A percentile compares a stretch with the other conserved stretches of the same genome.
phyloP scores from a whole-genome alignment of 2,797 vertebrate genomes.

The Coregonus ussuriensis region DNA sequence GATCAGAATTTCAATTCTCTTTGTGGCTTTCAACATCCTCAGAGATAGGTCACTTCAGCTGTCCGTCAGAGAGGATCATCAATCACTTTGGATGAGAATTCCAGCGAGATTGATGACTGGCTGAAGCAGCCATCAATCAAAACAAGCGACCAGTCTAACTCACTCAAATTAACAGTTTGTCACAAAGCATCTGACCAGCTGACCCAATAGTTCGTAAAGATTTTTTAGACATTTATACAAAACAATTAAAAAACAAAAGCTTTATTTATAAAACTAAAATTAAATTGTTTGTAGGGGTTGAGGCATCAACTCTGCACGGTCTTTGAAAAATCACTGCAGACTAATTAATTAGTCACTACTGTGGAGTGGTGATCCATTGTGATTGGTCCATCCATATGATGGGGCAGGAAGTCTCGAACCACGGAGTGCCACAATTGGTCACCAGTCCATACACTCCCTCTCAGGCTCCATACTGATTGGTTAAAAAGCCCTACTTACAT shows the following conservation, averaged over 20 bases:
- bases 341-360: slow-evolving; percentile 37
- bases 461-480: slow-evolving; percentile 30
- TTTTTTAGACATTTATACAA: slow-evolving; percentile 76
- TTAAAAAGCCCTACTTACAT: slow-evolving; percentile 48
- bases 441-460: slow-evolving; percentile 25
- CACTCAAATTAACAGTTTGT: slow-evolving; percentile 14
- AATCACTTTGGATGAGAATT: slow-evolving; percentile 70
- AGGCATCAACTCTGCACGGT: slow-evolving; percentile 7
- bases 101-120: slow-evolving; percentile 63
- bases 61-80: slow-evolving; percentile 50
- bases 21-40: slow-evolving; percentile 62
- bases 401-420: slow-evolving; percentile 26
- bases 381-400: slow-evolving; percentile 51
- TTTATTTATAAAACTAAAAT: slow-evolving; percentile 72
- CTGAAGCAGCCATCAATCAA: slow-evolving; percentile 79
- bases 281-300: slow-evolving; percentile 58
- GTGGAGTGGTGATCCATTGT: slow-evolving; percentile 17
- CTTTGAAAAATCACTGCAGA: slow-evolving; percentile 24
- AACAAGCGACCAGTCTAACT: slow-evolving; percentile 56
- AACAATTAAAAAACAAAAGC: slow-evolving; percentile 66
- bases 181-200: slow-evolving; percentile 45
- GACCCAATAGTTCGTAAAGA: slow-evolving; percentile 64
- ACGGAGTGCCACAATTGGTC: slow-evolving; percentile 50
- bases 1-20: slow-evolving; percentile 67
- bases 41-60: slow-evolving; percentile 50